Percentiles rank a stretch among this genome's conserved stretches.
phyloP scores from a whole-genome alignment of 1,140 invertebrate species.

The Acromyrmex echinatior region DNA sequence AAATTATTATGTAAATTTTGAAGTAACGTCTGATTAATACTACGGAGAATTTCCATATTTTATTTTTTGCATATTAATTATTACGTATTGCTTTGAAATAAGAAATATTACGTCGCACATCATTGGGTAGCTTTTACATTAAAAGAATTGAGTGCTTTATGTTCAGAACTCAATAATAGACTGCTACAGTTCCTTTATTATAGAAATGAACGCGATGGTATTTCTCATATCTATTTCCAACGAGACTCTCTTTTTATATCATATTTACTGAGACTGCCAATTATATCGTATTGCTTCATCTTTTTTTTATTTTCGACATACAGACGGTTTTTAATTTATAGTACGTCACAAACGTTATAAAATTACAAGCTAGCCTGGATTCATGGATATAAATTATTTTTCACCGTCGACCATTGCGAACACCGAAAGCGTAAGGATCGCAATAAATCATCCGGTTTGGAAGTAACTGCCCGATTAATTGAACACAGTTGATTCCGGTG shows the following conservation, averaged over 20 bases:
- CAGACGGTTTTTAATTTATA: background rate
- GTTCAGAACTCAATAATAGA: background rate
- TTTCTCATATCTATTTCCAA: background rate
- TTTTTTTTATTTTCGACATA: background rate
- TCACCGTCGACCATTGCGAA: background rate
- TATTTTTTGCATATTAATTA: constrained; percentile 26
- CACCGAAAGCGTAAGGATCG: constrained; percentile 14
- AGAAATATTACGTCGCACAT: background rate
- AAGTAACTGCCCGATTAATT: constrained; percentile 58
- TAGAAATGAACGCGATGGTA: background rate
- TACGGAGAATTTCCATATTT: background rate
- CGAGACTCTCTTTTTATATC: background rate
- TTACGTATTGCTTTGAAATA: background rate
- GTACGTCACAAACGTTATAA: background rate
- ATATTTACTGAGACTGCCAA: background rate
- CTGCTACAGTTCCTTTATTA: constrained; percentile 5
- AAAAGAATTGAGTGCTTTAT: constrained; percentile 16
- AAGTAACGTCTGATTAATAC: background rate
- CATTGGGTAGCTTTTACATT: constrained; percentile 16
- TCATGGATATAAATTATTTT: background rate
- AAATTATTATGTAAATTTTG: background rate
- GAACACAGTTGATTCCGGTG: constrained; percentile 57
- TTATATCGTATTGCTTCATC: background rate
- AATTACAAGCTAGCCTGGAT: background rate
- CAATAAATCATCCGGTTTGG: constrained; percentile 50